Evolutionary conservation across 2,797 vertebrate genomes (phyloP).

Genomic region (Synanceia verrucosa): DNA sequence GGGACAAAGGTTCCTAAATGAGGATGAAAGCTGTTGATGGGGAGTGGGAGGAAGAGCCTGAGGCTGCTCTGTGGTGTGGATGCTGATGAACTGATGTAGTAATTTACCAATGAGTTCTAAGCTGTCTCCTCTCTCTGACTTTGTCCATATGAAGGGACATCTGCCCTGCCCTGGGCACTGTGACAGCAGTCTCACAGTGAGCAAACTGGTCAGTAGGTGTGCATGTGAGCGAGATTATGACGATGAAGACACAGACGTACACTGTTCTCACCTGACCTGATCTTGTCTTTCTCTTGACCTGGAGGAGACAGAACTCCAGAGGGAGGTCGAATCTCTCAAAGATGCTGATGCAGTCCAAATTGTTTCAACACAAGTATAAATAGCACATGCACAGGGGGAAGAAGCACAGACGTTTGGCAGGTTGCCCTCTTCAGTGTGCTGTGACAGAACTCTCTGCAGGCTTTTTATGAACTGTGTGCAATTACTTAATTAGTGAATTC

Average conservation of each 20-base stretch:
- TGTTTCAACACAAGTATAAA: conserved; percentile 43
- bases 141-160: conserved; percentile 68
- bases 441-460: conserved; percentile 56
- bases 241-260: conserved; percentile 20
- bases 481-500: conserved; percentile 66
- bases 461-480: conserved; percentile 62
- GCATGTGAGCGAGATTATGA: conserved; percentile 12
- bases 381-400: conserved; percentile 17
- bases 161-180: conserved; percentile 58
- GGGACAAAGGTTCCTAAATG: conserved; percentile 45
- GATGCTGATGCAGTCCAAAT: conserved; percentile 43
- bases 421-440: conserved; percentile 40
- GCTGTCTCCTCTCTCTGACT: conserved; percentile 51
- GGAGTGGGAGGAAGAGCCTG: conserved; percentile 40
- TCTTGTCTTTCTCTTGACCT: conserved; percentile 15
- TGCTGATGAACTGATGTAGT: conserved; percentile 67
- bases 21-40: conserved; percentile 58
- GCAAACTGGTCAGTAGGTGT: conserved; percentile 38
- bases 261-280: conserved; percentile 47
- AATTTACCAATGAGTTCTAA: conserved; percentile 70
- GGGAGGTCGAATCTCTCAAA: conserved; percentile 22
- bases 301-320: conserved; percentile 20
- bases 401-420: conserved; percentile 55
- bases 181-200: conserved; percentile 26
- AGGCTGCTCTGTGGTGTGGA: conserved; percentile 58